Conservation (phyloP, 2,797 vertebrate genomes). For the Tachyglossus aculeatus region DNA sequence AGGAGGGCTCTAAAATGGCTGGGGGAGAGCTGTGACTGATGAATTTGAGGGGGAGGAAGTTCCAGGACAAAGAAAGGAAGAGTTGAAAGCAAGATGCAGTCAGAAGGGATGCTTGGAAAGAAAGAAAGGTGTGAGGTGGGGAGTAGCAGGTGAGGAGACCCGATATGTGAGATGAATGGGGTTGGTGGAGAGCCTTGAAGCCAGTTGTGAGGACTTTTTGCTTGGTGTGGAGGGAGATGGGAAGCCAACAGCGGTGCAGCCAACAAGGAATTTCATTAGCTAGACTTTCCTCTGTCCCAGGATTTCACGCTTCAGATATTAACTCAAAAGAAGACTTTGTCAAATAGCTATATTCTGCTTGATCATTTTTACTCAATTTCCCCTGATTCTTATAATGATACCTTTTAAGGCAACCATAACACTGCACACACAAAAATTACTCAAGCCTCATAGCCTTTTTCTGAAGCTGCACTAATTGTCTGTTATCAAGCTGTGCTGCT, state of each 20-base stretch:
- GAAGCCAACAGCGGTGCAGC: slow-evolving; percentile 26
- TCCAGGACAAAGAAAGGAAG: no score
- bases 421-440: slow-evolving; percentile 48
- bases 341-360: slow-evolving; percentile 28
- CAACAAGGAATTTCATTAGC: slow-evolving; percentile 24
- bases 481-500: slow-evolving; percentile 65
- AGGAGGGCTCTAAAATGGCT: no score
- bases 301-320: slow-evolving; percentile 27
- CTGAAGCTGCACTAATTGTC: slow-evolving; percentile 55
- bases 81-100: no score
- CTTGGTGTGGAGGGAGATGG: no score
- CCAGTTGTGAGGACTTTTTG: no score
- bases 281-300: slow-evolving; percentile 3
- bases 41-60: no score
- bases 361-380: slow-evolving; percentile 18
- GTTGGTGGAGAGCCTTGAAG: no score
- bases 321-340: slow-evolving; percentile 28
- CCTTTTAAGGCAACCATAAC: slow-evolving; percentile 33
- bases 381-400: slow-evolving; percentile 16
- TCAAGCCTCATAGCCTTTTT: slow-evolving; percentile 49
- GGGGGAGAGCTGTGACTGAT: no score
- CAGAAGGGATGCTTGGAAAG: no score
- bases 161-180: no score
- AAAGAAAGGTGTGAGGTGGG: no score
- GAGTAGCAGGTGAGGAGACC: no score